phyloP scores from a whole-genome alignment of 2,797 vertebrate species.

The Hyperoplus lanceolatus region DNA sequence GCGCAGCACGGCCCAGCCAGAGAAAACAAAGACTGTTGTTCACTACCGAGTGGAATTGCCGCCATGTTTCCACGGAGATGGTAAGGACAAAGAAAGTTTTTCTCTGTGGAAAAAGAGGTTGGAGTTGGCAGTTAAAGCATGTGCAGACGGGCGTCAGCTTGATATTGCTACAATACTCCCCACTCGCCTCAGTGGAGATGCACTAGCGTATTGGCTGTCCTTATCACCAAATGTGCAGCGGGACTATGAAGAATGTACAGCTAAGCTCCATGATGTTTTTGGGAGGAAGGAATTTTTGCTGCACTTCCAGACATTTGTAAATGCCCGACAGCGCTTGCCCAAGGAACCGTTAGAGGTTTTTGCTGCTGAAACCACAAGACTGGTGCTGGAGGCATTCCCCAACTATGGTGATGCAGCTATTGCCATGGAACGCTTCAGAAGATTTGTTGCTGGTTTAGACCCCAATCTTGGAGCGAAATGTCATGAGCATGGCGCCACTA shows the following conservation, averaged over 20 bases:
- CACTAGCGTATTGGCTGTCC: constrained; percentile 28
- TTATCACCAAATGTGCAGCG: constrained; percentile 6
- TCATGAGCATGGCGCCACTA: neutral
- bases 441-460: neutral
- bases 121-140: constrained; percentile 38
- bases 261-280: constrained; percentile 28
- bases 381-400: constrained; percentile 41
- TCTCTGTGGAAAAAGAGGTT: constrained; percentile 29
- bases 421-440: neutral
- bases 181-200: constrained; percentile 40
- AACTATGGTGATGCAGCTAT: neutral
- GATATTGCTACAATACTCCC: constrained; percentile 27
- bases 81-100: constrained; percentile 48
- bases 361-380: constrained; percentile 45
- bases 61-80: constrained; percentile 37
- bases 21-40: constrained; percentile 4
- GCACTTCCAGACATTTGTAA: constrained; percentile 45
- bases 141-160: constrained; percentile 19
- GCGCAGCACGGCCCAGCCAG: neutral
- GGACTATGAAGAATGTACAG: neutral
- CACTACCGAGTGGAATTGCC: constrained; percentile 37
- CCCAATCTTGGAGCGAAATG: neutral
- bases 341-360: constrained; percentile 35
- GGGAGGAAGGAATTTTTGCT: constrained; percentile 36
- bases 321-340: constrained; percentile 21